Percentiles rank a stretch among this genome's conserved stretches.
Evolutionary conservation across 2,888 invertebrate genomes (phyloP).

Genomic region (Mimachlamys varia): DNA sequence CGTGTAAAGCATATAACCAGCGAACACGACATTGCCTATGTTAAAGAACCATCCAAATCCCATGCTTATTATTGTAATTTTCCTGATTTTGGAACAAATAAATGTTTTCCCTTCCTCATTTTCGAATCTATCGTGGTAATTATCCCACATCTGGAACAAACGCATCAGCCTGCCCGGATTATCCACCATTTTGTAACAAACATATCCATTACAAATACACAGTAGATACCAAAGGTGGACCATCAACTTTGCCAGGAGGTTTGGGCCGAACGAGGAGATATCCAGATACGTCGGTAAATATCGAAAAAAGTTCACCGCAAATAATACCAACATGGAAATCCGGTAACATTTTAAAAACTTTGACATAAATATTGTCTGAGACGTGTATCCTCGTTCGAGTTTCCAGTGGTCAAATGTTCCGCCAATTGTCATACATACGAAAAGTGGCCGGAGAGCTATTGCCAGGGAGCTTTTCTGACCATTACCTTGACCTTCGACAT

Average conservation of each 20-base stretch:
- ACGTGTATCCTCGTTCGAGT: not conserved
- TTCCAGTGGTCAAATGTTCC: conserved; percentile 28
- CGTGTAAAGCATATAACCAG: not conserved
- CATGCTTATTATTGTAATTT: not conserved
- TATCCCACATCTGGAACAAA: not conserved
- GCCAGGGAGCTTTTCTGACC: not conserved
- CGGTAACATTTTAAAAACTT: not conserved
- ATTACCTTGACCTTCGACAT: not conserved
- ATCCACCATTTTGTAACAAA: conserved; percentile 28
- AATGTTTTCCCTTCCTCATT: not conserved
- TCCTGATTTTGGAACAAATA: not conserved
- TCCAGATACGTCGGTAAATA: not conserved
- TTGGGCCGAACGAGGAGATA: not conserved
- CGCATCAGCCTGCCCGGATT: not conserved
- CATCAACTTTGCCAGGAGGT: not conserved
- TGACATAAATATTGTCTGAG: not conserved
- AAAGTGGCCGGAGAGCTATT: not conserved
- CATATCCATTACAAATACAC: not conserved
- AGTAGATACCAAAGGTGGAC: not conserved
- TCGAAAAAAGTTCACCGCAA: not conserved
- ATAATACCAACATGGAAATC: not conserved
- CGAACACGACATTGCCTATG: not conserved
- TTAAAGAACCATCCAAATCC: not conserved
- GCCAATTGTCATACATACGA: not conserved
- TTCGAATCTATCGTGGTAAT: not conserved